Conservation (phyloP, 35 echinoderm and acorn worm genomes). For the Patiria miniata region DNA sequence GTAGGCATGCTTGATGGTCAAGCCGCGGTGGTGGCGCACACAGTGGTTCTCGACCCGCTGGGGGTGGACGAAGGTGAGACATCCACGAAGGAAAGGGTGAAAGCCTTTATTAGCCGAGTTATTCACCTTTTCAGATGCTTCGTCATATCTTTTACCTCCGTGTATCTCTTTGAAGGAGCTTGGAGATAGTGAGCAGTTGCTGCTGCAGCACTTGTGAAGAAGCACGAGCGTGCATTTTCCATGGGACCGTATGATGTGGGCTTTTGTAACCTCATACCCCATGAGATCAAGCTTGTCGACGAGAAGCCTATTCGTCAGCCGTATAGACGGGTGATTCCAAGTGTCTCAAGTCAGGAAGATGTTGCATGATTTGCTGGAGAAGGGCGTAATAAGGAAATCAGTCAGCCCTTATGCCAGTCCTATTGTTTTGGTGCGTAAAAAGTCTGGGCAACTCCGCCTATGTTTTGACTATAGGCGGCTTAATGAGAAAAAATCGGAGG, state of each 20-base stretch:
- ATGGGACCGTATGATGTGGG: conserved; percentile 1
- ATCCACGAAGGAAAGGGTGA: background rate
- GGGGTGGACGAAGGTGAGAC: background rate
- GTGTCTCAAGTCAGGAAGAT: background rate
- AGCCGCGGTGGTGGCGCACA: background rate
- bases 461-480: conserved; percentile 56
- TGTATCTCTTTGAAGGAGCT: background rate
- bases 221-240: background rate
- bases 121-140: background rate
- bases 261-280: conserved; percentile 1
- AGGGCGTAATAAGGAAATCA: background rate
- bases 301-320: background rate
- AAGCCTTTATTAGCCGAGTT: background rate
- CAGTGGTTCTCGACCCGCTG: background rate
- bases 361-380: background rate
- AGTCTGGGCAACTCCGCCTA: background rate
- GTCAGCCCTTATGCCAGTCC: conserved; percentile 24
- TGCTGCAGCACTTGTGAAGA: background rate
- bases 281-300: background rate
- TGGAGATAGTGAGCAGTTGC: background rate
- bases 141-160: background rate
- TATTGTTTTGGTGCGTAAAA: conserved; percentile 45
- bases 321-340: conserved; percentile 1
- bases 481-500: no score
- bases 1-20: background rate